Evolutionary conservation across 2,888 invertebrate genomes (phyloP), one percentile per base, ranked within the genome.

Genomic region (Nomada fucata): DNA sequence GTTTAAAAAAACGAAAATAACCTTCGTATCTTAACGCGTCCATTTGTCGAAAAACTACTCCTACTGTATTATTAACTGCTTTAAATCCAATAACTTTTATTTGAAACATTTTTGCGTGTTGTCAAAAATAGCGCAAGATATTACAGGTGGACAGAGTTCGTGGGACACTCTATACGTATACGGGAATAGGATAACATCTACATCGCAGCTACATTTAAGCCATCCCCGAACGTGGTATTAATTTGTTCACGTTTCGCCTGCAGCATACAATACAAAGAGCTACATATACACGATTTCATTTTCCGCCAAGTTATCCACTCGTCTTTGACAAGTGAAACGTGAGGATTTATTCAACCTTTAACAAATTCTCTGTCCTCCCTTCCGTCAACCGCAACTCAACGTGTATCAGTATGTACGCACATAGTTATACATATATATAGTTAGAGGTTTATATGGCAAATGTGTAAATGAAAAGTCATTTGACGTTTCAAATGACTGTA

Each of bases 261-360:
- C 65, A 50, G 71, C 60, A 50, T 55, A 84, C 68, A 77, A 84
- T 73, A 80, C 76, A 85, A 63, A 53, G 13, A 20, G 42, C 47
- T 47, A 15, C 47, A 23, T 57, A 76, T 57, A 72, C 73, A 52
- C 61, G 68, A 50, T 59, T 82, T 60, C 77, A 80, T 83, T 85
- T 83, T 80, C 80, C 76, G 71, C 64, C 53, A 78, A 69, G 73
- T 86, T 80, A 77, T 78, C 65, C 47, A 29, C 20, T 53, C 42
- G 61, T 67, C 89, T 90, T 89, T 90, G 90, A 91, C 89, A 89
- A 89, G 86, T 81, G 85, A 87, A 74, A 85, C 90, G 89, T 89
- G 89, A 90, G 86, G 88, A 76, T 88, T 85, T 82, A 85, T 59
- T 84, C 83, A 83, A 86, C 87, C 89, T 85, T 89, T 82, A 84